These are phyloP conservation scores for Pollenia griseotomentosa DNA, from an alignment of 2,888 invertebrate species.

Conservation along the genomic window DNA sequence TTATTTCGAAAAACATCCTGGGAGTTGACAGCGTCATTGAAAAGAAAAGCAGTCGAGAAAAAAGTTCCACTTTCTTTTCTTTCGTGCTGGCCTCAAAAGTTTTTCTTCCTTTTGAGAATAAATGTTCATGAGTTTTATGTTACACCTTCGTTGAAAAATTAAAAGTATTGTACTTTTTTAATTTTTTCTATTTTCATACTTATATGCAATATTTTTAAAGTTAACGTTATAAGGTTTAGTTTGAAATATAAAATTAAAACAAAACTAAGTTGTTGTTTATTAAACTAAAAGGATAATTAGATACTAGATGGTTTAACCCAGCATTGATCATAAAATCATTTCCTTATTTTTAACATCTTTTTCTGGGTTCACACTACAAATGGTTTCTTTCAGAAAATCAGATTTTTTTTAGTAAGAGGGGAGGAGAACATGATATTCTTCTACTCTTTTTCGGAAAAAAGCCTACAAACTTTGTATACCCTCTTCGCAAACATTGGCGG, in stretches of 20 bases:
- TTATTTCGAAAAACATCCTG: slow-evolving; percentile 65
- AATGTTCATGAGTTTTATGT: slow-evolving; percentile 55
- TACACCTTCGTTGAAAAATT: slow-evolving; percentile 52
- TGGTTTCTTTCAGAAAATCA: too few species aligned
- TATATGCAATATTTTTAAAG: neutral
- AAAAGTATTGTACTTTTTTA: slow-evolving; percentile 22
- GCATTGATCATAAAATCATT: too few species aligned
- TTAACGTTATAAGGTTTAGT: neutral
- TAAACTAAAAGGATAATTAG: too few species aligned
- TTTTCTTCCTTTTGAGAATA: slow-evolving; percentile 59
- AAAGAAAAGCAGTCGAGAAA: slow-evolving; percentile 68
- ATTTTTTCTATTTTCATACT: neutral
- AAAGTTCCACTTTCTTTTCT: slow-evolving; percentile 67
- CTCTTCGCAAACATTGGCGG: too few species aligned
- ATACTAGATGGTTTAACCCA: too few species aligned
- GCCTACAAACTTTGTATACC: too few species aligned
- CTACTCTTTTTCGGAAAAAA: too few species aligned
- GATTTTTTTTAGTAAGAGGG: too few species aligned
- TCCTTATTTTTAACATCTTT: too few species aligned
- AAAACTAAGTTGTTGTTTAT: too few species aligned
- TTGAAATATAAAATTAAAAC: neutral
- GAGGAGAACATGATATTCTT: too few species aligned
- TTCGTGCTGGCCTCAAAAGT: slow-evolving; percentile 66
- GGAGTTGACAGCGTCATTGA: slow-evolving; percentile 74
- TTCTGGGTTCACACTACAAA: too few species aligned